Base-by-base conservation (phyloP, 2,113 vertebrate species). In the Labeo rohita region DNA sequence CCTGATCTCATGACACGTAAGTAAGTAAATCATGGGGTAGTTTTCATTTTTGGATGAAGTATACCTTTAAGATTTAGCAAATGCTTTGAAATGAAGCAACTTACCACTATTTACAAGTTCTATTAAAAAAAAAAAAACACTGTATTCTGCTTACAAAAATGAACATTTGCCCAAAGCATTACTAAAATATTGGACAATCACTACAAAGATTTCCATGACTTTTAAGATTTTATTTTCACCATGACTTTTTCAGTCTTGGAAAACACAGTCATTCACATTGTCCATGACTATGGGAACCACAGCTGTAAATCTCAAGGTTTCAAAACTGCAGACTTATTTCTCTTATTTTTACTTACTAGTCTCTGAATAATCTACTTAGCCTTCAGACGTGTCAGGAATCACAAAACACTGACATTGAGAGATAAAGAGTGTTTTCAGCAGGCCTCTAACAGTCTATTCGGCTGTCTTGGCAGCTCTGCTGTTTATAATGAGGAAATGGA, bases 401-500 rank as follows among this genome's bases (percentile, higher is more conserved):
- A 16, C 16, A 34, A 54, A 84, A 47, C 43, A 18, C 28, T 73
- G 43, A 70, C n/a, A 34, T 4, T 50, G 18, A 28, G 13, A 70
- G 65, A 65, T 68, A 65, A 80, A 80, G 28, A 3, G 49, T 13
- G 52, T 78, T 84, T 78, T 36, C 16, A 10, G 10, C 23, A 61
- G 21, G 23, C 2, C 70, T 76, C 66, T 39, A 72, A 54, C 23
- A 52, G 65, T 68, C 73, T 28, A 21, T 59, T 23, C 4, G 28
- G 52, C 18, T 28, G 8, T 43, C 82, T 65, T 61, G 52, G 43
- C 68, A 66, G 59, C 15, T 43, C 59, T 68, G 23, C 74, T 43
- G 63, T 73, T 59, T 84, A 34, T 73, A 86, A 77, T 34, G 47
- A 79, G 59, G 80, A 79, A 91, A 87, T 11, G n/a, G 80, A 74